Conservation (phyloP, 2,113 vertebrate species). For the Kryptolebias marmoratus region DNA sequence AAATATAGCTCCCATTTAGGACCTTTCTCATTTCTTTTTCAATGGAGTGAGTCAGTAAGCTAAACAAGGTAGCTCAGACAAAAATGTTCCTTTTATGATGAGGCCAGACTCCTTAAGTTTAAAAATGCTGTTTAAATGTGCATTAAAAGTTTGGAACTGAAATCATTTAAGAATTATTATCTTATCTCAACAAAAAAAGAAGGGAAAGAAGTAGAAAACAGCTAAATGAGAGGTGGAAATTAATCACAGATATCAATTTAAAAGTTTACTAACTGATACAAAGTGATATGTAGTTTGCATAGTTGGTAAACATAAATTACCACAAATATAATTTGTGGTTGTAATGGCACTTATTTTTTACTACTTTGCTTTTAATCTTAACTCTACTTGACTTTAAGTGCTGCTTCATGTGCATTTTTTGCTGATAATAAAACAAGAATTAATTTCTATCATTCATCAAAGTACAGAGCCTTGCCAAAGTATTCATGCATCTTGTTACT, state of each 20-base stretch:
- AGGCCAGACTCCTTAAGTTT: neutral
- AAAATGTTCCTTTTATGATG: neutral
- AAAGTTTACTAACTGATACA: neutral
- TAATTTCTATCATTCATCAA: constrained; percentile 28
- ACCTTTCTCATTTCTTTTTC: neutral
- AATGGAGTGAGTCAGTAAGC: neutral
- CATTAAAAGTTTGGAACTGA: neutral
- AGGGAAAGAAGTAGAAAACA: neutral
- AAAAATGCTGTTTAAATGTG: neutral
- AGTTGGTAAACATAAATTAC: neutral
- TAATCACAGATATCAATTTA: neutral
- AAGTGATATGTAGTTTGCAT: neutral
- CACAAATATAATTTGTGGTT: neutral
- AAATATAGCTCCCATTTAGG: neutral
- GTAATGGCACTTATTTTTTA: neutral
- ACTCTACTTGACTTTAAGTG: constrained; percentile 37
- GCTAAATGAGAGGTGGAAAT: neutral
- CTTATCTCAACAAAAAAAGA: neutral
- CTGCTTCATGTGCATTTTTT: constrained; percentile 50
- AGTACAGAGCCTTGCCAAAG: no score
- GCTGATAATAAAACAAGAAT: constrained; percentile 42
- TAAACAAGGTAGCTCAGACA: neutral
- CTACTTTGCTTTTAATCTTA: constrained; percentile 33
- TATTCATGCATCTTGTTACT: no score
- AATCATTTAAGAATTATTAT: neutral